Evolutionary conservation across 2,888 invertebrate species (phyloP).

Genomic region (Acrobasis consociella): DNA sequence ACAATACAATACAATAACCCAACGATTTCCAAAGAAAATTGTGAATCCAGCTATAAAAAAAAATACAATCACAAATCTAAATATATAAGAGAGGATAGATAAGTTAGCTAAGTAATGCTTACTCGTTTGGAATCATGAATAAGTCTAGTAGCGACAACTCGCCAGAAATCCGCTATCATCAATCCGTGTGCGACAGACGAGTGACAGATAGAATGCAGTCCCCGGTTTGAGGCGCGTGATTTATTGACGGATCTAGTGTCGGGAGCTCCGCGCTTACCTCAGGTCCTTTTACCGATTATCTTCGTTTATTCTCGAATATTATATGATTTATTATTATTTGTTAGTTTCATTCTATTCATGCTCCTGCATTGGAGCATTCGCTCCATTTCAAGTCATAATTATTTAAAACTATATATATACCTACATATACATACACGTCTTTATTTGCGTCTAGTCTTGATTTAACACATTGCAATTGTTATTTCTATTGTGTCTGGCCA

Average conservation of each 20-base stretch:
- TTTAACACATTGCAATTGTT: too few species aligned
- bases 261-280: background rate
- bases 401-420: too few species aligned
- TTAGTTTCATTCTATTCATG: background rate
- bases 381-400: too few species aligned
- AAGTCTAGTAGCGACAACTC: conserved; percentile 11
- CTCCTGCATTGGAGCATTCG: too few species aligned
- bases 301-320: background rate
- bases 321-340: background rate
- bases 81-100: too few species aligned
- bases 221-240: conserved; percentile 53
- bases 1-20: too few species aligned
- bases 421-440: too few species aligned
- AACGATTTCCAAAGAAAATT: too few species aligned
- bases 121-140: background rate
- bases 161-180: conserved; percentile 52
- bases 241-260: conserved; percentile 49
- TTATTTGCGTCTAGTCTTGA: too few species aligned
- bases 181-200: conserved; percentile 58
- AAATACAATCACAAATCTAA: too few species aligned
- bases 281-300: background rate
- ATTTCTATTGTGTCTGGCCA: too few species aligned
- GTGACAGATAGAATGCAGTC: conserved; percentile 66
- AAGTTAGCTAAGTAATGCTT: background rate
- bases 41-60: too few species aligned